These are phyloP conservation scores for Caenorhabditis parvicauda DNA, from an alignment of 2,888 invertebrate species.

Conservation along the genomic window DNA sequence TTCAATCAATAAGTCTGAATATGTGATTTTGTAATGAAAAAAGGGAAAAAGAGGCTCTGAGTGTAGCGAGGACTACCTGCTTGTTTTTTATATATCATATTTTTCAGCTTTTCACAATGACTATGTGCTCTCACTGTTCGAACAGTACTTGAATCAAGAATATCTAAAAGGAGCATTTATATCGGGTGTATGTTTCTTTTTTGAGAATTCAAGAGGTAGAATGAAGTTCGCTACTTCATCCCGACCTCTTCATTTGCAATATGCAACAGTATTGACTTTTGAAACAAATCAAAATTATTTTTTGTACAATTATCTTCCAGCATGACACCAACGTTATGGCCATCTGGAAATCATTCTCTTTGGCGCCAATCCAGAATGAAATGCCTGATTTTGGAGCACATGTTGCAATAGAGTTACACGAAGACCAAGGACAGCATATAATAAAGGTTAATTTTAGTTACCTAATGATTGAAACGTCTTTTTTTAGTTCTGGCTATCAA, in stretches of 20 bases:
- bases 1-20: no score
- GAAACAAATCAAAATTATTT: not conserved
- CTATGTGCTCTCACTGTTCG: slow-evolving; percentile 27
- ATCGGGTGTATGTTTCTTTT: slow-evolving; percentile 19
- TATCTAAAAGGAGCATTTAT: slow-evolving; percentile 27
- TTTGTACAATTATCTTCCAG: slow-evolving; percentile 16
- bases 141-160: slow-evolving; percentile 20
- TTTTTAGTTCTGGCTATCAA: slow-evolving; percentile 30
- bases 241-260: no score
- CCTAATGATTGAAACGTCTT: not conserved
- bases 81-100: no score
- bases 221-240: no score
- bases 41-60: no score
- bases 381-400: slow-evolving; percentile 31
- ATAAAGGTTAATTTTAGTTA: slow-evolving; percentile 16
- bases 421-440: slow-evolving; percentile 7
- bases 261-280: not conserved
- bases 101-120: slow-evolving; percentile 31
- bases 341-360: slow-evolving; percentile 21
- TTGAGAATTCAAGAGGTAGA: not conserved
- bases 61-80: no score
- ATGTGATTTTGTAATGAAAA: no score
- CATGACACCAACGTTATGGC: slow-evolving; percentile 36
- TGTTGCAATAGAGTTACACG: slow-evolving; percentile 33
- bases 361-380: slow-evolving; percentile 10